Conservation (phyloP, 2,113 vertebrate genomes). For the Sebastes schlegelii region DNA sequence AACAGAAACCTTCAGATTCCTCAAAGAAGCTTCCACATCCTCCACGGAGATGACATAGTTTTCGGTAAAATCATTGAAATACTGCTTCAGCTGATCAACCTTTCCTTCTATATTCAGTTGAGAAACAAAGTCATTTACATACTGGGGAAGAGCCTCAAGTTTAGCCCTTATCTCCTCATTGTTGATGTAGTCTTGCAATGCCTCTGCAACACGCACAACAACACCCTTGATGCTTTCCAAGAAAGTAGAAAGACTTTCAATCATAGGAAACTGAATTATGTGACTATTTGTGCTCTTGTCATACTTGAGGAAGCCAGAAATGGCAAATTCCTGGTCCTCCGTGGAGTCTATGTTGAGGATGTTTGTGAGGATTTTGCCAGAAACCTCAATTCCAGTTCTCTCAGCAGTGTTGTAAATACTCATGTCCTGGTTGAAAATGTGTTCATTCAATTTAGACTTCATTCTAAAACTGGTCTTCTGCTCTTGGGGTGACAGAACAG, state of each 20-base stretch:
- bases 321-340: slow-evolving; percentile 87
- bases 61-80: slow-evolving; percentile 71
- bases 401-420: slow-evolving; percentile 88
- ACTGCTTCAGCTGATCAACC: slow-evolving; percentile 80
- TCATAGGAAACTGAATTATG: slow-evolving; percentile 87
- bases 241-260: slow-evolving; percentile 83
- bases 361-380: slow-evolving; percentile 82
- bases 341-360: slow-evolving; percentile 73
- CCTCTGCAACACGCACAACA: slow-evolving; percentile 79
- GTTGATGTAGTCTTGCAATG: slow-evolving; percentile 83
- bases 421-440: slow-evolving; percentile 87
- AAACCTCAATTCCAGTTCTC: slow-evolving; percentile 85
- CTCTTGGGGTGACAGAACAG: slow-evolving; percentile 87
- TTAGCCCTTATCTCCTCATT: slow-evolving; percentile 76
- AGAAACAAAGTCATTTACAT: slow-evolving; percentile 83
- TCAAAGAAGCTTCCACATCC: slow-evolving; percentile 84
- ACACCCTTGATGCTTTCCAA: slow-evolving; percentile 84
- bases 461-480: slow-evolving; percentile 87
- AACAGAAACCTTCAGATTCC: slow-evolving; percentile 72
- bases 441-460: slow-evolving; percentile 89
- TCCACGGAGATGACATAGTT: slow-evolving; percentile 81
- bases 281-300: slow-evolving; percentile 91
- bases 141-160: slow-evolving; percentile 84
- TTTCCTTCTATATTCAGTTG: slow-evolving; percentile 84
- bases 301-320: slow-evolving; percentile 90